Evolutionary conservation across 2,888 invertebrate genomes (phyloP).

Genomic region (Hipparchia semele): DNA sequence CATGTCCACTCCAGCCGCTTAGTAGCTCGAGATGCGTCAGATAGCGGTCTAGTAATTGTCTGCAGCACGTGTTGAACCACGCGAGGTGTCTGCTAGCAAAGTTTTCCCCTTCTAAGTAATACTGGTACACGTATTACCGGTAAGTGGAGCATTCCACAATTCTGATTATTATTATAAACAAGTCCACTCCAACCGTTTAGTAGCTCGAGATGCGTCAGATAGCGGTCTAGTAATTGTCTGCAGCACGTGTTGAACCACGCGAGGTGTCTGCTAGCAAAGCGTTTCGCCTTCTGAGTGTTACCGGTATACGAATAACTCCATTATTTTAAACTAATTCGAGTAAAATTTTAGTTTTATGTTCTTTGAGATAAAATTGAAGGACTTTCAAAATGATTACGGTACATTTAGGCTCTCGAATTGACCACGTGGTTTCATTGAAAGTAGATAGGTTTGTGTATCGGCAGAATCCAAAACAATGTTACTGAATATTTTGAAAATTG

Average conservation of each 20-base stretch:
- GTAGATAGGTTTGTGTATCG: too few relatives aligned
- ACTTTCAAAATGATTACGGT: too few relatives aligned
- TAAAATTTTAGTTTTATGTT: background rate
- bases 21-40: conserved; percentile 24
- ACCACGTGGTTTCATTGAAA: too few relatives aligned
- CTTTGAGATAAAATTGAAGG: background rate
- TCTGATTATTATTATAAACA: background rate
- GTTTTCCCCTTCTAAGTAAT: background rate
- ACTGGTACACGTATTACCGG: background rate
- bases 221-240: conserved; percentile 37
- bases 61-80: conserved; percentile 39
- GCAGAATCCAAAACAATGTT: too few relatives aligned
- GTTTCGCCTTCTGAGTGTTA: background rate
- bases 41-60: conserved; percentile 38
- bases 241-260: conserved; percentile 39
- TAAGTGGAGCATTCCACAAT: too few relatives aligned
- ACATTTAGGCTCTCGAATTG: too few relatives aligned
- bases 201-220: conserved; percentile 29
- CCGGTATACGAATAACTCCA: background rate
- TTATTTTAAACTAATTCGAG: background rate
- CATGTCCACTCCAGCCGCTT: conserved; percentile 5
- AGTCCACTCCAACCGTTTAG: conserved; percentile 8
- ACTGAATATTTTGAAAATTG: too few relatives aligned
- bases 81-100: conserved; percentile 9
- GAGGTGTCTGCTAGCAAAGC: conserved; percentile 6